A percentile compares a stretch with the other conserved stretches of the same genome.
phyloP scores from a whole-genome alignment of 2,888 invertebrate species.

The Hybos culiciformis region DNA sequence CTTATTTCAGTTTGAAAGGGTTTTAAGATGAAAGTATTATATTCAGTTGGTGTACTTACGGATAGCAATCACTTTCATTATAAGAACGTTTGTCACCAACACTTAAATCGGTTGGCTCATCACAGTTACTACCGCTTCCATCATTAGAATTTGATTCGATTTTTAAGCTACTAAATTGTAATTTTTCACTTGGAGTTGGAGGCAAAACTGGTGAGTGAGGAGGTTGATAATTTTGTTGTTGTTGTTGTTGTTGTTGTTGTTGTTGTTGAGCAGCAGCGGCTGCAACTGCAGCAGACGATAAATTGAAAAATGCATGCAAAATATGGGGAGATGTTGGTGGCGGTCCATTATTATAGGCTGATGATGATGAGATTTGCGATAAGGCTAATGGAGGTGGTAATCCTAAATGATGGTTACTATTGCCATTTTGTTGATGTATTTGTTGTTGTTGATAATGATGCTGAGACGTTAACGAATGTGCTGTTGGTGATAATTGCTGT shows the following conservation, averaged over 20 bases:
- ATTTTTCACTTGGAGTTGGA: slow-evolving; percentile 26
- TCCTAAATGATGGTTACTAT: slow-evolving; percentile 20
- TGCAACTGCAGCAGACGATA: slow-evolving; percentile 25
- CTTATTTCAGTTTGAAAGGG: not conserved
- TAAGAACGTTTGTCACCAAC: slow-evolving; percentile 24
- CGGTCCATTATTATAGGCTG: slow-evolving; percentile 29
- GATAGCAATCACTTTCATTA: slow-evolving; percentile 30
- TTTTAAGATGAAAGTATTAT: not conserved
- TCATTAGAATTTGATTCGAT: slow-evolving; percentile 30
- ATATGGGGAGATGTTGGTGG: slow-evolving; percentile 34
- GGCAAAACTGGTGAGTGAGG: slow-evolving; percentile 31
- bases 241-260: slow-evolving; percentile 1
- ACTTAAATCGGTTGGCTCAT: slow-evolving; percentile 55
- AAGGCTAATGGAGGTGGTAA: slow-evolving; percentile 22
- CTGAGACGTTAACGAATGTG: not conserved
- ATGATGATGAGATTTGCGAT: slow-evolving; percentile 17
- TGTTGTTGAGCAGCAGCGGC: not conserved
- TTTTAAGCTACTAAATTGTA: slow-evolving; percentile 31
- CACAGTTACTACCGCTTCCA: slow-evolving; percentile 39
- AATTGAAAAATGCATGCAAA: slow-evolving; percentile 35
- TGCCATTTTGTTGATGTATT: slow-evolving; percentile 15
- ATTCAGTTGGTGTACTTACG: too few relatives aligned
- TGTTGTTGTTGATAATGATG: slow-evolving; percentile 6
- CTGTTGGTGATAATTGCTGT: not conserved
- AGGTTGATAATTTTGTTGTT: slow-evolving; percentile 19